phyloP scores from a whole-genome alignment of 1,140 invertebrate genomes.

The Notospermus geniculatus region DNA sequence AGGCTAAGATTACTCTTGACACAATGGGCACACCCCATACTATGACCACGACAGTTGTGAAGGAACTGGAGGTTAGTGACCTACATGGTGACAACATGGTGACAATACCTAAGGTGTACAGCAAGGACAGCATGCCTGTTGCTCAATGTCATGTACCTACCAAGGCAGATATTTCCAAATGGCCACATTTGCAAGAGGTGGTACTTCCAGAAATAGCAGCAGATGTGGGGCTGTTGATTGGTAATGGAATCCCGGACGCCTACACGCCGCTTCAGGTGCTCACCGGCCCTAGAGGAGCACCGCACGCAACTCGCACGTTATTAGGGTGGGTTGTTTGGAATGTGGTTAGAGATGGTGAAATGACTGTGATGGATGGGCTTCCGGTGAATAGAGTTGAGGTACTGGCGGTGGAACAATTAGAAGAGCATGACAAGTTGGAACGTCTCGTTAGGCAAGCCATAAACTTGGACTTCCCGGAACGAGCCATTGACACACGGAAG shows the following conservation, averaged over 20 bases:
- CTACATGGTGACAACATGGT: background rate
- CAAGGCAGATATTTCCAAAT: conserved; percentile 1
- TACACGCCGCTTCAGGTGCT: background rate
- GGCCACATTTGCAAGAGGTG: conserved; percentile 9
- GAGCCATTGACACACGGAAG: background rate
- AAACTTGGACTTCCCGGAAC: background rate
- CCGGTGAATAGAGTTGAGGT: background rate
- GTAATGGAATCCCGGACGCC: background rate
- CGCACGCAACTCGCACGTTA: background rate
- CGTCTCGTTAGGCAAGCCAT: background rate
- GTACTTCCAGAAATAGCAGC: background rate
- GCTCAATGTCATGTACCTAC: background rate
- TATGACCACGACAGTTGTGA: background rate
- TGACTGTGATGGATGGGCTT: background rate
- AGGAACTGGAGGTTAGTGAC: background rate
- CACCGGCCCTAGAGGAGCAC: background rate
- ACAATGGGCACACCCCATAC: background rate
- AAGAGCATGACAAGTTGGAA: background rate
- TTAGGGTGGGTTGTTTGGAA: background rate
- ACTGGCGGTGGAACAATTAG: background rate
- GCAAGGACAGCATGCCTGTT: conserved; percentile 6
- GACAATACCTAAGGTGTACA: background rate
- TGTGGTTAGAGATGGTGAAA: background rate
- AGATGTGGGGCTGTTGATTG: conserved; percentile 11
- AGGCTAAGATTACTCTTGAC: background rate